Percentiles rank a stretch among this genome's conserved stretches.
These are phyloP conservation scores for Nesogale talazaci DNA, from an alignment of 2,113 vertebrate species.

Conservation along the genomic window DNA sequence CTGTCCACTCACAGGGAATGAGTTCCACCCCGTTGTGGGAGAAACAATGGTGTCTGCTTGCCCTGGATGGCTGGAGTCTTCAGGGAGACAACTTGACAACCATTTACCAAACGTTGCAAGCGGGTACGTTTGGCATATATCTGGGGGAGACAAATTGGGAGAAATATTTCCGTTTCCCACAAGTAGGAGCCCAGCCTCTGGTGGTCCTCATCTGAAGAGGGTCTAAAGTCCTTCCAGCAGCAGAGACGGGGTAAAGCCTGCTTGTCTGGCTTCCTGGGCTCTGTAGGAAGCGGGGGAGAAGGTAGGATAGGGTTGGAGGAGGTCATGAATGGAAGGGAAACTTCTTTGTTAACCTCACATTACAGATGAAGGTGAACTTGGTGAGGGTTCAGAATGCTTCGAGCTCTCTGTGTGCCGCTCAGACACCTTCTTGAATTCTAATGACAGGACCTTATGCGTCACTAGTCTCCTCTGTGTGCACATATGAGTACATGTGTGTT, in stretches of 20 bases:
- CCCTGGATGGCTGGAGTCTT: too few relatives aligned
- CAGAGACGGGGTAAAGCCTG: neutral
- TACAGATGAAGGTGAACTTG: neutral
- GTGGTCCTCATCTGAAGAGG: neutral
- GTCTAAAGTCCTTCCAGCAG: neutral
- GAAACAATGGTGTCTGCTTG: too few relatives aligned
- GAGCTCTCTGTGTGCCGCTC: neutral
- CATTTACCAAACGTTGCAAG: too few relatives aligned
- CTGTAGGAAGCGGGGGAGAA: neutral
- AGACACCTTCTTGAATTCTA: neutral
- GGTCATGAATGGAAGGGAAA: neutral
- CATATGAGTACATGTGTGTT: fast-evolving
- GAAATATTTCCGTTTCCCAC: too few relatives aligned
- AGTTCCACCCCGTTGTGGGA: too few relatives aligned
- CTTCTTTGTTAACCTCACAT: neutral
- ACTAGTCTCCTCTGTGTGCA: neutral
- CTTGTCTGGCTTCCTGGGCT: too few relatives aligned
- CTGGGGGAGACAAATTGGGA: too few relatives aligned
- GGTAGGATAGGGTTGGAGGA: neutral
- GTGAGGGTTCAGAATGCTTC: neutral
- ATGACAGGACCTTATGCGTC: neutral
- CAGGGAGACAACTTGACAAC: too few relatives aligned
- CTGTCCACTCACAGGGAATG: too few relatives aligned
- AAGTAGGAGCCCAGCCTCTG: neutral
- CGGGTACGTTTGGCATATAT: too few relatives aligned